Base-by-base conservation (phyloP, 2,797 vertebrate genomes). In the Sebastes steindachneri region DNA sequence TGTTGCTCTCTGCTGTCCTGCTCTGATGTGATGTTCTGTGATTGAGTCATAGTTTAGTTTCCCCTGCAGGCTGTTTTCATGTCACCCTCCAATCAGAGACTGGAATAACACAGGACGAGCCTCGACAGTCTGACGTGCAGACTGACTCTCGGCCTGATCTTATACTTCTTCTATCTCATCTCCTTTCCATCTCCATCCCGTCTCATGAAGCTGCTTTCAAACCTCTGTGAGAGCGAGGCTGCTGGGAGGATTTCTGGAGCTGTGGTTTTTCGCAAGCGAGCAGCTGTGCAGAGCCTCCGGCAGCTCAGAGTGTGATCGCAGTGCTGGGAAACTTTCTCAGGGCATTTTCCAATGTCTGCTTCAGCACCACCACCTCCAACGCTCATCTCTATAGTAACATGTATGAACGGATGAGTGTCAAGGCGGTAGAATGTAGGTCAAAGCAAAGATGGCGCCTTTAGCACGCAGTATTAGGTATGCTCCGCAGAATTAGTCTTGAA, bases 361-460 rank as follows among this genome's bases (percentile, higher is more conserved):
- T 68, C 73, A 31, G 70, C 77, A 68, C 57, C 82, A 68, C 51
- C 64, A 76, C 80, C 74, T 73, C 88, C 84, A 54, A 51, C 31
- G 29, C 75, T 75, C 79, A 29, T 89, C 82, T 70, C 87, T 71
- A 73, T 66, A 17, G 90, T 65, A 84, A 83, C 86, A 76, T 41
- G 83, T 88, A 80, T 85, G 86, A 91, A 90, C 59, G 19, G 80
- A 91, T 86, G 4, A 91, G 64, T 63, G 26, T 89, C 88, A 87
- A 87, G 85, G 51, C 59, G 12, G 53, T 0, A 4, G 84, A 86
- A 93, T 91, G 82, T 93, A 91, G 93, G 90, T 92, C 92, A 91
- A 17, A 73, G 81, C 28, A 65, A 91, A 92, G 79, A 91, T 89
- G 92, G 80, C 81, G 67, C 26, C 31, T 31, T 14, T 0, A 26